A percentile compares a stretch with the other conserved stretches of the same genome.
phyloP scores from a whole-genome alignment of 2,797 vertebrate genomes.

The Chaetophractus vellerosus region DNA sequence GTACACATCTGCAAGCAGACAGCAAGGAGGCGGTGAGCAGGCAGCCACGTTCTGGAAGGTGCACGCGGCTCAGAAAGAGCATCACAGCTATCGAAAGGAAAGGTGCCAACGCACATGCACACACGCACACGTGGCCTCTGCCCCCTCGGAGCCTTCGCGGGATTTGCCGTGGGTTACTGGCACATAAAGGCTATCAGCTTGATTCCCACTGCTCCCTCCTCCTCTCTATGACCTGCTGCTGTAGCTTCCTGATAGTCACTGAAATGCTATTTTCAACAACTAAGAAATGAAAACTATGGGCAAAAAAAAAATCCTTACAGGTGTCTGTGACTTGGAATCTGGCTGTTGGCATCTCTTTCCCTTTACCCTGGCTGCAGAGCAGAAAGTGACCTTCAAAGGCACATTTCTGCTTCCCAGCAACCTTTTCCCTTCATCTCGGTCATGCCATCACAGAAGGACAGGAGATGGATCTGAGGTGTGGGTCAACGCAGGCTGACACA shows the following conservation, averaged over 20 bases:
- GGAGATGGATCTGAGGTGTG: accelerated
- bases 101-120: neutral
- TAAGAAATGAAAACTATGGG: neutral
- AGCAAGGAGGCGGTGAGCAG: neutral
- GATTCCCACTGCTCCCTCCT: accelerated
- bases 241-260: neutral
- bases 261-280: neutral
- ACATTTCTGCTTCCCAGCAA: neutral
- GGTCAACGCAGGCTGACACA: neutral
- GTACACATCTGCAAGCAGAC: conserved; percentile 93
- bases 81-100: accelerated
- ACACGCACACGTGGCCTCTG: neutral
- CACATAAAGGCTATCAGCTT: neutral
- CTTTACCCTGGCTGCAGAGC: neutral
- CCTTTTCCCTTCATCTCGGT: neutral
- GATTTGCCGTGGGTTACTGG: neutral
- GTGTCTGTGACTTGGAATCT: conserved; percentile 39
- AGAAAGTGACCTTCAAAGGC: neutral
- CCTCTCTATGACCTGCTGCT: neutral
- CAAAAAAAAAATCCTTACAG: neutral
- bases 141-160: accelerated
- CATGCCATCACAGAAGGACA: neutral
- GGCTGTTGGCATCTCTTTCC: neutral
- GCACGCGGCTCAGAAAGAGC: accelerated
- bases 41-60: accelerated